Evolutionary conservation across 2,113 vertebrate species (phyloP).

Genomic region (Hystrix brachyura): DNA sequence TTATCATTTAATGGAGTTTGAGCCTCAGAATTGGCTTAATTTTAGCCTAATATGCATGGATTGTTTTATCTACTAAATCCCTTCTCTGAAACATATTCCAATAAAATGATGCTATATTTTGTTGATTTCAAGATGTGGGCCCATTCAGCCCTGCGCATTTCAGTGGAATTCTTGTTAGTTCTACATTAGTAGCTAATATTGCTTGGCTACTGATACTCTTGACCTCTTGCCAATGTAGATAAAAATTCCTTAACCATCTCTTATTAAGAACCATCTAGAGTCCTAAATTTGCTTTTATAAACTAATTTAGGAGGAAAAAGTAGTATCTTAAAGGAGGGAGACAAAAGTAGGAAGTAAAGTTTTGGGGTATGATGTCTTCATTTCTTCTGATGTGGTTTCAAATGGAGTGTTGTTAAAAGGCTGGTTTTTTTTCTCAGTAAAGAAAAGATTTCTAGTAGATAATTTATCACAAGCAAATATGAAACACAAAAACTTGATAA

Average conservation of each 20-base stretch:
- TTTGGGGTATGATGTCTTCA: background rate
- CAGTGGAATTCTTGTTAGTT: slow-evolving; percentile 27
- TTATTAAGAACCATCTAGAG: slow-evolving; percentile 2
- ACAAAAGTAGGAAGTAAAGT: background rate
- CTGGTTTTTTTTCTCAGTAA: background rate
- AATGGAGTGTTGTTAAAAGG: background rate
- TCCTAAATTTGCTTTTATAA: slow-evolving; percentile 7
- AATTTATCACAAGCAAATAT: background rate
- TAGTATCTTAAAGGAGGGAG: background rate
- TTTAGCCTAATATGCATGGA: background rate
- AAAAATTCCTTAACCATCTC: slow-evolving; percentile 26
- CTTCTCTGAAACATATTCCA: background rate
- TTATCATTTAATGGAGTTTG: background rate
- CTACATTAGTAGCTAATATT: slow-evolving; percentile 54
- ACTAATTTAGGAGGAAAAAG: background rate
- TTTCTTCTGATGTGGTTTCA: background rate
- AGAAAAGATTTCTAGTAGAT: slow-evolving; percentile 24
- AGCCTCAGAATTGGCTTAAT: background rate
- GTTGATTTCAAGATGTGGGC: background rate
- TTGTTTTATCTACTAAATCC: slow-evolving; percentile 40
- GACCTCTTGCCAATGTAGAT: background rate
- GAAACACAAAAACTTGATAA: background rate
- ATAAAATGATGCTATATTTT: background rate
- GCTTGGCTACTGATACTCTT: slow-evolving; percentile 18
- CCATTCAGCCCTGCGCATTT: background rate